Conservation (phyloP, 2,888 invertebrate species). For the Hyposoter didymator region DNA sequence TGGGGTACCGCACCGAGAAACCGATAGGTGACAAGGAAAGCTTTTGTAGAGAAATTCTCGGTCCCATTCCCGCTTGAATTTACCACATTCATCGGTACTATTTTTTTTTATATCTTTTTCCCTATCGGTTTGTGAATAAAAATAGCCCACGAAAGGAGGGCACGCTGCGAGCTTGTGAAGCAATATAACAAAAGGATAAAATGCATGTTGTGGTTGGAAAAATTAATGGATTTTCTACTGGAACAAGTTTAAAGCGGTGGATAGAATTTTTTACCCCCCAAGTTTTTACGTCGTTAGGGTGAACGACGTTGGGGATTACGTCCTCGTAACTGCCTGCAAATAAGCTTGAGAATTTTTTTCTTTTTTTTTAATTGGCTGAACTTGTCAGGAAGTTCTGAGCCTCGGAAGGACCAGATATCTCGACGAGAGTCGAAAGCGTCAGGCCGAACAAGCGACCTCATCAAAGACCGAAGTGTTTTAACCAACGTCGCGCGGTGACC, state of each 20-base stretch:
- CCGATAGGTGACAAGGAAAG: constrained; percentile 27
- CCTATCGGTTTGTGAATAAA: neutral
- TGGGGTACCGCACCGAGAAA: constrained; percentile 7
- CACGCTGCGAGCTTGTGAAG: neutral
- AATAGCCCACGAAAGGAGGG: neutral
- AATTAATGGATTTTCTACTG: constrained; percentile 9
- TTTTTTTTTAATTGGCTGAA: neutral
- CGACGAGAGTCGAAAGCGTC: neutral
- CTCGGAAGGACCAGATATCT: neutral
- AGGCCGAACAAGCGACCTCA: neutral
- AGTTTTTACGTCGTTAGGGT: neutral
- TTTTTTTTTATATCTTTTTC: neutral
- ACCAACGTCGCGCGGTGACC: neutral
- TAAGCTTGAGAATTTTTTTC: neutral
- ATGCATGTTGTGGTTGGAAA: constrained; percentile 1
- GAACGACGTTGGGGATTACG: neutral
- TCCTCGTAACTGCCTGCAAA: neutral
- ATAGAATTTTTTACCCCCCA: neutral
- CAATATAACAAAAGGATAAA: constrained; percentile 7
- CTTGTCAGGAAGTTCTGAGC: neutral
- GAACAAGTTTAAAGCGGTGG: neutral
- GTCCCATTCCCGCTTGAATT: constrained; percentile 10
- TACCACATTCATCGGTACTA: constrained; percentile 15
- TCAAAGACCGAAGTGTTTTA: neutral
- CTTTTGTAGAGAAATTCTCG: constrained; percentile 45